phyloP scores from a whole-genome alignment of 2,888 invertebrate genomes.

The Plagodis pulveraria region DNA sequence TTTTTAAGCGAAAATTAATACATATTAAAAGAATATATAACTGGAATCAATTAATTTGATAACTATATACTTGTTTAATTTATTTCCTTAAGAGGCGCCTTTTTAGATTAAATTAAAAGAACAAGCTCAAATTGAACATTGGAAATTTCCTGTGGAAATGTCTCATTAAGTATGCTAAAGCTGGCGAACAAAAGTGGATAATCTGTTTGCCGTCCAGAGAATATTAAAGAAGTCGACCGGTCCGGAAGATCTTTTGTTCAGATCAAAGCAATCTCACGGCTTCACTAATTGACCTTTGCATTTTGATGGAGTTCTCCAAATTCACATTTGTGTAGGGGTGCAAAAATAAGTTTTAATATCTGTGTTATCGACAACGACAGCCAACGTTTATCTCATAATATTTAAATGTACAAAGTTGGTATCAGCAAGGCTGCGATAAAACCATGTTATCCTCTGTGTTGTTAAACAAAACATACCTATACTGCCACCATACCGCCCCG shows the following conservation, averaged over 20 bases:
- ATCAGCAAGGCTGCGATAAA: too few species aligned
- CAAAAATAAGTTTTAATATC: slow-evolving; percentile 3
- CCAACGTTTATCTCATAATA: too few species aligned
- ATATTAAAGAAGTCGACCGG: slow-evolving; percentile 71
- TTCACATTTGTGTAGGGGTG: slow-evolving; percentile 23
- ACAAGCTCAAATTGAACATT: slow-evolving; percentile 53
- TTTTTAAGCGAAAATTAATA: neutral
- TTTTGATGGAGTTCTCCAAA: slow-evolving; percentile 55
- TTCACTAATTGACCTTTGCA: slow-evolving; percentile 75
- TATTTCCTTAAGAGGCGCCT: slow-evolving; percentile 23
- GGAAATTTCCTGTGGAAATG: slow-evolving; percentile 62
- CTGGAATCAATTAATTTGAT: too few species aligned
- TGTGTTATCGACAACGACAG: neutral
- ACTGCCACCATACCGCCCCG: too few species aligned
- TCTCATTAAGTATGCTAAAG: slow-evolving; percentile 78
- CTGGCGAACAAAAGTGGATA: slow-evolving; percentile 75
- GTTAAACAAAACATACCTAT: too few species aligned
- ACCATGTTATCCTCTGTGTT: too few species aligned
- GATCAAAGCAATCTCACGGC: slow-evolving; percentile 72
- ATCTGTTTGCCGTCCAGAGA: slow-evolving; percentile 73
- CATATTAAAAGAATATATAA: too few species aligned
- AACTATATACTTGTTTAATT: slow-evolving; percentile 6
- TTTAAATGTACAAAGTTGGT: too few species aligned
- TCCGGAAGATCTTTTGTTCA: slow-evolving; percentile 66
- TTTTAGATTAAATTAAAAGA: slow-evolving; percentile 47